Evolutionary conservation across 2,113 vertebrate species (phyloP).

Genomic region (Erythrocercus mccallii): DNA sequence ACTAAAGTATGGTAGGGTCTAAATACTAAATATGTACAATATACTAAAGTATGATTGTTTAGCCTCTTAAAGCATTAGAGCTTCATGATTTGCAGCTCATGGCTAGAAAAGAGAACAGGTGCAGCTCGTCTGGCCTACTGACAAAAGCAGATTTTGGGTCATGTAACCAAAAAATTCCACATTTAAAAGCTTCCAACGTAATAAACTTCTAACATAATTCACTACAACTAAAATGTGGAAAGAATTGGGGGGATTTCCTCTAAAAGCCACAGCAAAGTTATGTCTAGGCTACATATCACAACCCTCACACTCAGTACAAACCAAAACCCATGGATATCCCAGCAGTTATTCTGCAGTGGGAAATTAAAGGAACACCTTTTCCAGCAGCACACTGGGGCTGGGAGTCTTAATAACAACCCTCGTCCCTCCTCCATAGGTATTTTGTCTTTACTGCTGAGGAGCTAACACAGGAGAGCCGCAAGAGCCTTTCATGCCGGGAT

Average conservation of each 20-base stretch:
- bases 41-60: neutral
- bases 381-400: rapidly evolving
- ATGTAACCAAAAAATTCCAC: neutral
- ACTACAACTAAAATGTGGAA: neutral
- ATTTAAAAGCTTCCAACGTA: neutral
- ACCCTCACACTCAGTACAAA: neutral
- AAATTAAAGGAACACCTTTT: neutral
- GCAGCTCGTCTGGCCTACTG: neutral
- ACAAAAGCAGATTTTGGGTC: neutral
- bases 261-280: neutral
- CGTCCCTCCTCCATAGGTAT: rapidly evolving
- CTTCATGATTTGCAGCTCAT: neutral
- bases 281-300: neutral
- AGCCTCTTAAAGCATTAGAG: neutral
- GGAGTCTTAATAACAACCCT: rapidly evolving
- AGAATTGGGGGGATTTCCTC: neutral
- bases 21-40: neutral
- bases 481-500: rapidly evolving
- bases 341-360: rapidly evolving
- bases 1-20: neutral
- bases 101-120: neutral
- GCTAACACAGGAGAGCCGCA: rapidly evolving
- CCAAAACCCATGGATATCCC: rapidly evolving
- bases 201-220: neutral
- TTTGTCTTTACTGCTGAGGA: neutral